These are phyloP conservation scores for Megaceryle torquata DNA, from an alignment of 2,113 vertebrate species.

Conservation along the genomic window DNA sequence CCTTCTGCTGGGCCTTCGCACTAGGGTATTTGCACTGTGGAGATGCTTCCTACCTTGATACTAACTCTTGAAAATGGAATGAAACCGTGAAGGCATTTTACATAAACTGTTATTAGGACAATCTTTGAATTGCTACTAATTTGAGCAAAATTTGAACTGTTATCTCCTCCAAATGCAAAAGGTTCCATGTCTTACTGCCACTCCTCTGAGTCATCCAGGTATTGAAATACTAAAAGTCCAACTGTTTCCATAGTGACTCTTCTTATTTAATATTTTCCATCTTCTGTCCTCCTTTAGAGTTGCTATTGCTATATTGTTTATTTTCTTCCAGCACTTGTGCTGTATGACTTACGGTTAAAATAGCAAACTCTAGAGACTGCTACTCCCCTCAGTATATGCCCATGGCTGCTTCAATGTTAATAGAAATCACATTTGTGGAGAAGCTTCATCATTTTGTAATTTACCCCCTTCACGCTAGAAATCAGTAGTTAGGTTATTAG, in stretches of 20 bases:
- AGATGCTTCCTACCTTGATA: background rate
- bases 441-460: conserved; percentile 20
- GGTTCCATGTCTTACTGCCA: background rate
- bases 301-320: background rate
- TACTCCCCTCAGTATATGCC: background rate
- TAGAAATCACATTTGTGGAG: conserved; percentile 29
- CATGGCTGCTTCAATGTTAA: conserved; percentile 11
- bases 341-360: conserved; percentile 9
- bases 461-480: conserved; percentile 3
- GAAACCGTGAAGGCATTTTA: background rate
- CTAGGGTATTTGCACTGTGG: background rate
- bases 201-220: conserved; percentile 26
- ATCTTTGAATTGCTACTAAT: background rate
- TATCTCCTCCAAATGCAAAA: background rate
- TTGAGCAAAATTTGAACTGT: background rate
- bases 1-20: background rate
- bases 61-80: background rate
- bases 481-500: background rate
- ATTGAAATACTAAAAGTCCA: conserved; percentile 43
- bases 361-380: background rate
- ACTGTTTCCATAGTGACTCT: conserved; percentile 57
- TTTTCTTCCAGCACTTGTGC: background rate
- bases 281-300: conserved; percentile 29
- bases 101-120: background rate
- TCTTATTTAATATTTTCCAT: conserved; percentile 56